A percentile compares a stretch with the other conserved stretches of the same genome.
These are phyloP conservation scores for Lytechinus variegatus DNA, from an alignment of 35 echinoderm and acorn worm species.

Conservation along the genomic window DNA sequence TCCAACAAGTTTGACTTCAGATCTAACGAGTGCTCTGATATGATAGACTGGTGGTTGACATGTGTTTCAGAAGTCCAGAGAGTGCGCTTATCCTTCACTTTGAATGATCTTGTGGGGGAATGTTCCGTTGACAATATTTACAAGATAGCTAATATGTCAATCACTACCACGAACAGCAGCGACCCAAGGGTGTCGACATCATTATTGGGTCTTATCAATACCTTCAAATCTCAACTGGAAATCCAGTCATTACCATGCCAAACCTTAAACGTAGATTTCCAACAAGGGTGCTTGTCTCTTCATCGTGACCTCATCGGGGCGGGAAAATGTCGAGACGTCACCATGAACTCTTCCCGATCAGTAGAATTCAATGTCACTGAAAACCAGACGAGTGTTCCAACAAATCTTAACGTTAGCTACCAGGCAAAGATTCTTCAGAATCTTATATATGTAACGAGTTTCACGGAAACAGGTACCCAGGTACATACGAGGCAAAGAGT, in stretches of 20 bases:
- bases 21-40: conserved; percentile 22
- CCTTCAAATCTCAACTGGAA: conserved; percentile 3
- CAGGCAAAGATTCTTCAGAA: conserved; percentile 41
- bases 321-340: conserved; percentile 36
- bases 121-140: not conserved
- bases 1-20: conserved; percentile 16
- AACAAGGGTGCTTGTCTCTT: conserved; percentile 36
- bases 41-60: conserved; percentile 28
- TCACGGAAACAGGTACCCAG: not conserved
- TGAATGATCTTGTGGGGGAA: not conserved
- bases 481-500: not conserved
- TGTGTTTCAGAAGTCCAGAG: not conserved
- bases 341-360: conserved; percentile 7
- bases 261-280: not conserved
- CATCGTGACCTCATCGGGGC: not conserved
- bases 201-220: not conserved
- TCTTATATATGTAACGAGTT: conserved; percentile 34
- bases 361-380: not conserved
- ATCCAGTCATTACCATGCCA: not conserved
- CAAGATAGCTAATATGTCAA: not conserved
- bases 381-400: not conserved
- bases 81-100: not conserved
- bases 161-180: not conserved
- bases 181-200: not conserved
- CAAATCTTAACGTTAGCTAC: not conserved